A percentile compares a stretch with the other conserved stretches of the same genome.
These are phyloP conservation scores for Formica exsecta DNA, from an alignment of 1,140 invertebrate species.

Conservation along the genomic window DNA sequence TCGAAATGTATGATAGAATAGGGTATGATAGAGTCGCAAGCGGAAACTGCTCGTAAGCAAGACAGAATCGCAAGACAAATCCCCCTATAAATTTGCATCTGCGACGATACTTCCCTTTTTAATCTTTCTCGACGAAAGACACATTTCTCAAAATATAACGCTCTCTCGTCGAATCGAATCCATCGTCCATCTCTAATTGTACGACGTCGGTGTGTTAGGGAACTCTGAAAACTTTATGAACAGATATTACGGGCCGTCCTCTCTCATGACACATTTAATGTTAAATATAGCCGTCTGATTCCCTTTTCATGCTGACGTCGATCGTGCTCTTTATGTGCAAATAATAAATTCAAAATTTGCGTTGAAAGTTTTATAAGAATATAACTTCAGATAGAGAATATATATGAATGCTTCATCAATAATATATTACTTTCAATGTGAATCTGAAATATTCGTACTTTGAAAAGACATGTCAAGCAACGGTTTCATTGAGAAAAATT, in stretches of 20 bases:
- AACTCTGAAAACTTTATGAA: slow-evolving; percentile 33
- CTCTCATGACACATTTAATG: slow-evolving; percentile 6
- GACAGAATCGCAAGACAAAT: neutral
- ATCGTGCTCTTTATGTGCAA: neutral
- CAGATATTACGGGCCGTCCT: slow-evolving; percentile 7
- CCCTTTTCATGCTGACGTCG: slow-evolving; percentile 9
- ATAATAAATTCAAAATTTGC: neutral
- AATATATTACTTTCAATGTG: neutral
- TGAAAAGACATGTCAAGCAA: no score
- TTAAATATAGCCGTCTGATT: slow-evolving; percentile 20
- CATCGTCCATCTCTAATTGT: neutral
- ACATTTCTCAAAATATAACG: neutral
- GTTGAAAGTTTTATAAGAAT: neutral
- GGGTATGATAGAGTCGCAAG: neutral
- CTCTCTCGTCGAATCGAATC: neutral
- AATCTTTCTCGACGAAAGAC: neutral
- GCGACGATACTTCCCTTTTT: neutral
- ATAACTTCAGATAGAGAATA: neutral
- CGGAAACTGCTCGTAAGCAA: neutral
- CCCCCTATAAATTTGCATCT: neutral
- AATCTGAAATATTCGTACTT: no score
- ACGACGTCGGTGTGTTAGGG: neutral
- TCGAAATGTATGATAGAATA: neutral
- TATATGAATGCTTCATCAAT: neutral
- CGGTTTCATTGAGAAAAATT: no score